A percentile compares a stretch with the other conserved stretches of the same genome.
These are phyloP conservation scores for Holacanthella duospinosa DNA, from an alignment of 2,888 invertebrate species.

Conservation along the genomic window DNA sequence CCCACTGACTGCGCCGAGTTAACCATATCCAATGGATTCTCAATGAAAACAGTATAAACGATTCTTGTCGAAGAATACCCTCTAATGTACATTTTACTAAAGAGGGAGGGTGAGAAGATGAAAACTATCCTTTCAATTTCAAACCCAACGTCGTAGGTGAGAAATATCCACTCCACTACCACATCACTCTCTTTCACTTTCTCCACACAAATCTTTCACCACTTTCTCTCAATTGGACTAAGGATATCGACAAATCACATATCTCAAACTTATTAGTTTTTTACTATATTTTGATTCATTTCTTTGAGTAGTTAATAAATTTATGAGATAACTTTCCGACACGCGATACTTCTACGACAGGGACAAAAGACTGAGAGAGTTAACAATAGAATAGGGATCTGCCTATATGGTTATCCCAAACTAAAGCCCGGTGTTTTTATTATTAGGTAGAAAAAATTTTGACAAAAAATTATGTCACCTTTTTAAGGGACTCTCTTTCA, in stretches of 20 bases:
- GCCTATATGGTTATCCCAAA: too few relatives aligned
- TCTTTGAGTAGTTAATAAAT: too few relatives aligned
- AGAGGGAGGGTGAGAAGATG: slow-evolving; percentile 2
- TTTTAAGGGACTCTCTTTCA: slow-evolving; percentile 21
- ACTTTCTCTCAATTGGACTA: background rate
- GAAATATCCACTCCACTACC: background rate
- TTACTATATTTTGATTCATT: too few relatives aligned
- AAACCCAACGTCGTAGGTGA: background rate
- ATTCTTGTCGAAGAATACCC: background rate
- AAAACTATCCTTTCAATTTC: background rate
- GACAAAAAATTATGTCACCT: slow-evolving; percentile 30
- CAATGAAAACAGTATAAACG: background rate
- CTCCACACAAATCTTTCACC: background rate
- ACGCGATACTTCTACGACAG: too few relatives aligned
- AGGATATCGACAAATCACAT: too few relatives aligned
- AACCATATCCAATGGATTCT: background rate
- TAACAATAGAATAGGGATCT: too few relatives aligned
- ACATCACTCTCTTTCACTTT: too few relatives aligned
- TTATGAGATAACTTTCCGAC: too few relatives aligned
- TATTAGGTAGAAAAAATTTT: background rate
- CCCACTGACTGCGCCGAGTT: background rate
- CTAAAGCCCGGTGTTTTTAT: slow-evolving; percentile 28
- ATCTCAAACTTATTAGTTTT: too few relatives aligned
- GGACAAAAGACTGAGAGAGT: too few relatives aligned
- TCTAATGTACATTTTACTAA: background rate